Percentiles rank a stretch among this genome's conserved stretches.
phyloP scores from a whole-genome alignment of 2,888 invertebrate species.

The Sminthurinus aureus region DNA sequence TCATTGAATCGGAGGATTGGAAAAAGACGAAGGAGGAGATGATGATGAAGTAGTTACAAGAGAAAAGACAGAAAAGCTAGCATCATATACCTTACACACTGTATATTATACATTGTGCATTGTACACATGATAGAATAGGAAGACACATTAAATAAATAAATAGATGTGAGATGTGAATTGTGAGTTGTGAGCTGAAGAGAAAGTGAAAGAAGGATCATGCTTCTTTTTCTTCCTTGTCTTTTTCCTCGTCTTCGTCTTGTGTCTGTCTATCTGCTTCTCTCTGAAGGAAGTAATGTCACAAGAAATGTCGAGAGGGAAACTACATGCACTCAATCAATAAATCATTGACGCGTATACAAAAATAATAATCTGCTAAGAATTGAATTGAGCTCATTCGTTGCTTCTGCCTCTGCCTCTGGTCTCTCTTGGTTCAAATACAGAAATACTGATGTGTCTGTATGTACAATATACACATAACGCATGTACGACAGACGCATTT shows the following conservation, averaged over 20 bases:
- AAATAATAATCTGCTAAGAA: conserved; percentile 14
- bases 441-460: too few relatives aligned
- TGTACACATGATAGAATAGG: too few relatives aligned
- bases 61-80: too few relatives aligned
- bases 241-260: too few relatives aligned
- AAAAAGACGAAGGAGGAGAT: not conserved
- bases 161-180: too few relatives aligned
- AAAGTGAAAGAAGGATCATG: not conserved
- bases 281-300: not conserved
- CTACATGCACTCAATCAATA: conserved; percentile 31
- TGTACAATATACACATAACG: too few relatives aligned
- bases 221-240: too few relatives aligned
- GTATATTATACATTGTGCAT: too few relatives aligned
- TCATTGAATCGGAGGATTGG: not conserved
- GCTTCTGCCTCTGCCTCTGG: not conserved
- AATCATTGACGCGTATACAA: conserved; percentile 30
- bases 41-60: too few relatives aligned
- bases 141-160: too few relatives aligned
- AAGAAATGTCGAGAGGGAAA: conserved; percentile 12
- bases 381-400: not conserved
- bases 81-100: too few relatives aligned
- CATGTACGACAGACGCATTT: too few relatives aligned
- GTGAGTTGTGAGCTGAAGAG: not conserved
- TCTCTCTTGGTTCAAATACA: not conserved
- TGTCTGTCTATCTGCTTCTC: not conserved